Conservation (phyloP, 2,888 invertebrate genomes). For the Xestia c-nigrum region DNA sequence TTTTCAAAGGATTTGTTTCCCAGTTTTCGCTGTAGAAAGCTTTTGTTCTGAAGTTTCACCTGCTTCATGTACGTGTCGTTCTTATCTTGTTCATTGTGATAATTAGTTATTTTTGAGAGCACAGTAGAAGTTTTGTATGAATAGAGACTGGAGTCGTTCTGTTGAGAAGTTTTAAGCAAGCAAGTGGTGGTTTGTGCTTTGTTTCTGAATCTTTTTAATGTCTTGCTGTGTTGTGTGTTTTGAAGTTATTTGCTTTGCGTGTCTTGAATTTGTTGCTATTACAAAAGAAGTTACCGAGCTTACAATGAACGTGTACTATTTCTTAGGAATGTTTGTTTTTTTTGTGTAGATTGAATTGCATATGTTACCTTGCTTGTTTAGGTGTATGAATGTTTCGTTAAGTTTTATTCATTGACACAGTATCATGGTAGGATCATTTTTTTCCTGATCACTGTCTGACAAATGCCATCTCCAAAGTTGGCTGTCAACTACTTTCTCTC, state of each 20-base stretch:
- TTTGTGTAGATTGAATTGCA: too few relatives aligned
- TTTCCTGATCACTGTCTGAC: neutral
- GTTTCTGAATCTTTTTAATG: constrained; percentile 44
- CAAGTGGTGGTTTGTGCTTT: constrained; percentile 39
- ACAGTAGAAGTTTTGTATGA: constrained; percentile 41
- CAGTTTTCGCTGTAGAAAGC: constrained; percentile 70
- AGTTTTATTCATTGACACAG: too few relatives aligned
- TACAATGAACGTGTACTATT: neutral
- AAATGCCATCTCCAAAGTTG: constrained; percentile 1
- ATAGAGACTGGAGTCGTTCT: constrained; percentile 37
- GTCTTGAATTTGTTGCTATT: constrained; percentile 13
- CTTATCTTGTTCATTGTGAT: constrained; percentile 75
- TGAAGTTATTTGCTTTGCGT: constrained; percentile 14
- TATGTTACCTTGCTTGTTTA: neutral
- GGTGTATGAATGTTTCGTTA: neutral
- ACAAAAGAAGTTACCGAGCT: neutral
- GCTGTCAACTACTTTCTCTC: neutral
- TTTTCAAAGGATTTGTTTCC: constrained; percentile 85
- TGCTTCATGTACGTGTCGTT: constrained; percentile 76
- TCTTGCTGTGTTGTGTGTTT: constrained; percentile 21
- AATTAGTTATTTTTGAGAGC: constrained; percentile 58
- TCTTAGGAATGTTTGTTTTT: neutral
- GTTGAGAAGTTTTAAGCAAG: constrained; percentile 38
- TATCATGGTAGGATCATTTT: too few relatives aligned
- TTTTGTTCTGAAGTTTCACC: constrained; percentile 81